Base-by-base conservation (phyloP, 1,140 invertebrate genomes). In the Thrips palmi region DNA sequence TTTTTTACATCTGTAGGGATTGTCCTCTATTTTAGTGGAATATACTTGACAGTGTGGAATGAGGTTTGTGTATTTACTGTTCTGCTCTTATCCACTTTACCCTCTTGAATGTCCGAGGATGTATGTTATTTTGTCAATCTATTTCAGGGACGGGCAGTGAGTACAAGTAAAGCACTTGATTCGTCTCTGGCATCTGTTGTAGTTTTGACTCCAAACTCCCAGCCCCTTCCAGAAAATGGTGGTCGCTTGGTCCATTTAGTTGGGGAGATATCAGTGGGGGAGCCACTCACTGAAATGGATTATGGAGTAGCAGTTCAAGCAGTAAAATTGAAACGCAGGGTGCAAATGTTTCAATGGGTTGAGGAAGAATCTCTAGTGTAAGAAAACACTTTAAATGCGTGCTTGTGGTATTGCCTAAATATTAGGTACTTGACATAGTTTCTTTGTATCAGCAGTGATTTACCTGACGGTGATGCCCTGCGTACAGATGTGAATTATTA, bases 261-360 rank as follows among this genome's bases (percentile, higher is more conserved):
- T 33, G 84, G 82, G 0, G 60, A 67, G 14, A 55, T 91, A 12
- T 54, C 66, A 15, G 67, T 85, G 31, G 64, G 71, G n/a, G 80
- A 86, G 52, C 77, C 77, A 2, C 62, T 91, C 39, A 76, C 74
- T 6, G 84, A 88, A 54, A 70, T 71, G 12, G 71, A 77, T 41
- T 85, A 85, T 53, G 74, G 77, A 35, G 70, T 87, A 28, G 70
- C 77, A 47, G 67, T 85, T 4, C 62, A 70, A 36, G 71, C 77
- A 14, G 71, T 81, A 0, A 79, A 78, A 47, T 52, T 84, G 17
- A 73, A 73, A 45, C 67, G 78, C 31, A 62, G 74, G 43, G 80
- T 83, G 1, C 84, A 91, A 56, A 88, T 89, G 79, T 91, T 78
- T 53, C 86, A 91, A 52, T 91, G 85, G 85, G 67, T 86, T 30